A percentile compares a stretch with the other conserved stretches of the same genome.
Evolutionary conservation across 2,113 vertebrate genomes (phyloP).

Genomic region (Rhea americana): DNA sequence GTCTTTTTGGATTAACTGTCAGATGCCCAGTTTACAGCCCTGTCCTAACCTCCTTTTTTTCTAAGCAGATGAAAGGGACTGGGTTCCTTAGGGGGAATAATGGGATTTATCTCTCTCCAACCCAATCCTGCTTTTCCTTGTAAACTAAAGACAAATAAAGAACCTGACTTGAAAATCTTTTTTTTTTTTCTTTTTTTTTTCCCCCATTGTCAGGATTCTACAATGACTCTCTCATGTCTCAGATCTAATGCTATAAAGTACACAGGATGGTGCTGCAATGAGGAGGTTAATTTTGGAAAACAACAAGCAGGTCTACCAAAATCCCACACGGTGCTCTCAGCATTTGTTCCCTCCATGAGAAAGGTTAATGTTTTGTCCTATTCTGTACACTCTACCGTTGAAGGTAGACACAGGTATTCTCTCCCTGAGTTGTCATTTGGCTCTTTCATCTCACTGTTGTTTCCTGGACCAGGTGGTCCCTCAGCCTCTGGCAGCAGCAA

Average conservation of each 20-base stretch:
- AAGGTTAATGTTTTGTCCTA: rapidly evolving
- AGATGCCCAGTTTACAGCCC: not conserved
- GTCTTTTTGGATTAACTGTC: not conserved
- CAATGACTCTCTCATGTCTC: not conserved
- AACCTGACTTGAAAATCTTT: not conserved
- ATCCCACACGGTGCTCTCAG: not conserved
- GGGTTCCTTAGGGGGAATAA: not conserved
- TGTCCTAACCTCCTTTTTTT: not conserved
- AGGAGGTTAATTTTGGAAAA: not conserved
- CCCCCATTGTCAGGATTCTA: not conserved
- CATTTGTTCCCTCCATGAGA: too few species aligned
- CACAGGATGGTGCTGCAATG: not conserved
- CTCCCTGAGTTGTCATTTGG: not conserved
- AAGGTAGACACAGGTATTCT: not conserved
- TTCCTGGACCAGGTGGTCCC: not conserved
- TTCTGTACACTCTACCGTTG: rapidly evolving
- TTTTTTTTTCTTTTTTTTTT: not conserved
- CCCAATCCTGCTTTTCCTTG: not conserved
- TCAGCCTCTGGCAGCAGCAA: not conserved
- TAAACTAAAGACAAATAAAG: not conserved
- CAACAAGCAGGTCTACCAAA: not conserved
- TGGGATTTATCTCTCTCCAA: not conserved
- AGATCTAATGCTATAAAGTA: not conserved
- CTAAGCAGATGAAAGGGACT: not conserved
- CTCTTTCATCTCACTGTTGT: not conserved